These are phyloP conservation scores for Dromococcyx pavoninus DNA, from an alignment of 2,797 vertebrate species.

Conservation along the genomic window DNA sequence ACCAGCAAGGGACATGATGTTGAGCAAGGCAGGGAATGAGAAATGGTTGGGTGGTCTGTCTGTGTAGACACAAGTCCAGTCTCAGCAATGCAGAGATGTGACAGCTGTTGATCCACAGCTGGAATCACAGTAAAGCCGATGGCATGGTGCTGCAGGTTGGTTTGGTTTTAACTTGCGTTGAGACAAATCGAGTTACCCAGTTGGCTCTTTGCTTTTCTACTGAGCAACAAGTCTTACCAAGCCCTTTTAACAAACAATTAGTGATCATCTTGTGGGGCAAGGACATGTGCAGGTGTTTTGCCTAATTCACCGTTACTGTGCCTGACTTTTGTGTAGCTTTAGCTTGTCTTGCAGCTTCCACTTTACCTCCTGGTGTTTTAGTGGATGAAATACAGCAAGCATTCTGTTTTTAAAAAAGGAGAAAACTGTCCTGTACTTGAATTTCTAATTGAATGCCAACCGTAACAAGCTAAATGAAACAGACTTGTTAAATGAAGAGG, in stretches of 20 bases:
- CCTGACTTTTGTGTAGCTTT: background rate
- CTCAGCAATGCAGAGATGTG: background rate
- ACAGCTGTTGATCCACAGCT: background rate
- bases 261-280: background rate
- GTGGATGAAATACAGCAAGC: background rate
- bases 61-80: background rate
- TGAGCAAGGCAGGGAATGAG: background rate
- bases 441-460: constrained; percentile 27
- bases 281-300: background rate
- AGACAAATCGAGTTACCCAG: background rate
- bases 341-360: constrained; percentile 10
- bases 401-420: background rate
- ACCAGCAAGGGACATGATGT: background rate
- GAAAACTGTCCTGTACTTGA: background rate
- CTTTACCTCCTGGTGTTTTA: background rate
- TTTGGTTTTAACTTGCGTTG: background rate
- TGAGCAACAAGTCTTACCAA: background rate
- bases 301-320: background rate
- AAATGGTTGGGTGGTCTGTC: background rate
- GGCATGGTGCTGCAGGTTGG: accelerated
- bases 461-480: constrained; percentile 22
- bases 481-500: constrained; percentile 36
- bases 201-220: background rate
- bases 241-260: background rate
- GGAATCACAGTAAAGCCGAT: background rate